Percentiles rank a stretch among this genome's conserved stretches.
These are phyloP conservation scores for Pachypanchax playfairii DNA, from an alignment of 2,113 vertebrate genomes.

Conservation along the genomic window DNA sequence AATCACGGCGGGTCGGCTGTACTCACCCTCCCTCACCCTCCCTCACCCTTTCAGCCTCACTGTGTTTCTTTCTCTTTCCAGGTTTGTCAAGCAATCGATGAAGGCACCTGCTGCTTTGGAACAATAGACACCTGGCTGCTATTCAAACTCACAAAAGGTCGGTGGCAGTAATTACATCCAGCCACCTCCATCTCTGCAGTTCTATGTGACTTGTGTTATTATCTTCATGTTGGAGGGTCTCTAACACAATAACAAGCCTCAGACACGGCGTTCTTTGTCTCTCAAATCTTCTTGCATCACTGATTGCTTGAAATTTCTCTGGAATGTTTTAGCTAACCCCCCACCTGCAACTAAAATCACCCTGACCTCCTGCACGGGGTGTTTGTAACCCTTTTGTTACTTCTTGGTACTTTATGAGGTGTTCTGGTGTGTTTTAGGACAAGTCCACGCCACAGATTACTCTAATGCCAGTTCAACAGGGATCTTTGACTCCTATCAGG, in stretches of 20 bases:
- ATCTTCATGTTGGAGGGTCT: constrained; percentile 1
- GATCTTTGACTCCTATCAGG: constrained; percentile 90
- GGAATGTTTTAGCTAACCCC: constrained; percentile 12
- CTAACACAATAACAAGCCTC: constrained; percentile 9
- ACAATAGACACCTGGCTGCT: constrained; percentile 95
- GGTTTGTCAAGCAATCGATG: constrained; percentile 83
- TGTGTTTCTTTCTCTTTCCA: constrained; percentile 52
- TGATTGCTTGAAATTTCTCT: constrained; percentile 24
- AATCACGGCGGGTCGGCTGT: neutral
- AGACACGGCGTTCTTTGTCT: constrained; percentile 32
- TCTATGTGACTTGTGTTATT: neutral
- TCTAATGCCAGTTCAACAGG: constrained; percentile 95
- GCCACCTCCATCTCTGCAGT: neutral
- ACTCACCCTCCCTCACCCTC: neutral
- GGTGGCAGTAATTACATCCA: neutral
- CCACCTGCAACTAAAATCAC: neutral
- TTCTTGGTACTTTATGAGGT: constrained; percentile 1
- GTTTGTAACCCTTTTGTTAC: neutral
- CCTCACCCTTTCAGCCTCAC: neutral
- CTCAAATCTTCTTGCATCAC: constrained; percentile 23
- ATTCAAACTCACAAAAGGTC: constrained; percentile 91
- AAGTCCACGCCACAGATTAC: constrained; percentile 91
- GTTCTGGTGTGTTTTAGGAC: constrained; percentile 76
- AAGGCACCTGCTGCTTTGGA: constrained; percentile 92
- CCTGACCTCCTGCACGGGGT: neutral